These are phyloP conservation scores for Psammodynastes pulverulentus DNA, from an alignment of 2,113 vertebrate genomes.

Conservation along the genomic window DNA sequence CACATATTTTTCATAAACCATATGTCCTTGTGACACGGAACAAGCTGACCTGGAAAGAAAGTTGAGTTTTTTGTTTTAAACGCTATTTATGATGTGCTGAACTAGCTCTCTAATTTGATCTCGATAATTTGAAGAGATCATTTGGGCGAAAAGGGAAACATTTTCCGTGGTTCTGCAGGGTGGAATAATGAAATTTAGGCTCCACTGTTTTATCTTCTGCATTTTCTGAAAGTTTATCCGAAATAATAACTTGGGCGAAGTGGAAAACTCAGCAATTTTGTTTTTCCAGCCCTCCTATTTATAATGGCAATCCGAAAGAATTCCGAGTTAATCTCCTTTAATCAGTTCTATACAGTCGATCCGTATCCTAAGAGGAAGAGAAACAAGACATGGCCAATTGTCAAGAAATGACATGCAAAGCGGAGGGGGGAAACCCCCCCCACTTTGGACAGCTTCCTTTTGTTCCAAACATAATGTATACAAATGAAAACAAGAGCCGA, in stretches of 20 bases:
- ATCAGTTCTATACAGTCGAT: neutral
- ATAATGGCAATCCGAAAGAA: conserved; percentile 16
- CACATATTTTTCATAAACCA: neutral
- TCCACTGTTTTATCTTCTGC: neutral
- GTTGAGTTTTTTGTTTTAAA: neutral
- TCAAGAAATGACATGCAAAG: conserved; percentile 38
- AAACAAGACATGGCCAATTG: conserved; percentile 24
- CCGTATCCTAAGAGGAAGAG: neutral
- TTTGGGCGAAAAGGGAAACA: neutral
- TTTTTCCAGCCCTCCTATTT: neutral
- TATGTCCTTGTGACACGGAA: neutral
- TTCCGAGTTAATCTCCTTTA: conserved; percentile 29
- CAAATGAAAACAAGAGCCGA: conserved; percentile 36
- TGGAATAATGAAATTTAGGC: neutral
- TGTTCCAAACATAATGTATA: conserved; percentile 32
- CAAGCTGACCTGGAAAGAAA: neutral
- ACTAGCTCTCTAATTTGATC: neutral
- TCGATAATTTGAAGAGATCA: neutral
- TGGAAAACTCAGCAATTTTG: neutral
- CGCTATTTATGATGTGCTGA: neutral
- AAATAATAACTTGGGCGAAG: conserved; percentile 8
- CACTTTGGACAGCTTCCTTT: conserved; percentile 29
- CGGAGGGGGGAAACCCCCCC: neutral
- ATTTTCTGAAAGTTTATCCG: neutral
- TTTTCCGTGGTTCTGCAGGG: neutral